A percentile compares a stretch with the other conserved stretches of the same genome.
Conservation (phyloP, 2,113 vertebrate species). For the Philantomba maxwellii region DNA sequence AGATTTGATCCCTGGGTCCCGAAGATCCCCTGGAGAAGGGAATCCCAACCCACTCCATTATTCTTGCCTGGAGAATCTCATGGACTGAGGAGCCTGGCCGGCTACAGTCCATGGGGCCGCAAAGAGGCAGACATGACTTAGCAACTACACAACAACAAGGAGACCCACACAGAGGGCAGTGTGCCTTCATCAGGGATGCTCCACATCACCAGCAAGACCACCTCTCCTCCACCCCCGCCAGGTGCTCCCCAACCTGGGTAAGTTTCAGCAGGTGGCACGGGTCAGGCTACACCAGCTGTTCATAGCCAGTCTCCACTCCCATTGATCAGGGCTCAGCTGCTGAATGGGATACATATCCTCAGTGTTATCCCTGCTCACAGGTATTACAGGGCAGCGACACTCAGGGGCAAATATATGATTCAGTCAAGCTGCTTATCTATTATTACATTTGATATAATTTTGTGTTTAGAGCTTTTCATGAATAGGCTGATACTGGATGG, state of each 20-base stretch:
- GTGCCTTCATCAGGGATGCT: neutral
- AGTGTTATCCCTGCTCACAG: neutral
- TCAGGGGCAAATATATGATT: neutral
- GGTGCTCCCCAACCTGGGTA: too few relatives aligned
- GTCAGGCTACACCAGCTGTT: neutral
- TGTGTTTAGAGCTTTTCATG: neutral
- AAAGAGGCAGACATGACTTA: neutral
- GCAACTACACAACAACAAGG: neutral
- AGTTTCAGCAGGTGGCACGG: neutral
- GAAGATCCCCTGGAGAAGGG: neutral
- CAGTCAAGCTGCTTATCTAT: neutral
- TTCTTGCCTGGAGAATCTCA: neutral
- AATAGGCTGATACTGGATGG: neutral
- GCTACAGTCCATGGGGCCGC: neutral
- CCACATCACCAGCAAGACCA: neutral
- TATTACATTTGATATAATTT: constrained; percentile 25
- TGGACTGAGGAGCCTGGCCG: neutral
- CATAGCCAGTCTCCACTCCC: neutral
- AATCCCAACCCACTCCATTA: neutral
- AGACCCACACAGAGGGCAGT: neutral
- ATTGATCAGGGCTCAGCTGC: neutral
- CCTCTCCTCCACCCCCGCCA: neutral
- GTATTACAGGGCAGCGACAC: neutral
- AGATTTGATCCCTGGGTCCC: neutral
- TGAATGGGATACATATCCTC: neutral